Base-by-base conservation (phyloP, 2,113 vertebrate species). In the Excalfactoria chinensis region DNA sequence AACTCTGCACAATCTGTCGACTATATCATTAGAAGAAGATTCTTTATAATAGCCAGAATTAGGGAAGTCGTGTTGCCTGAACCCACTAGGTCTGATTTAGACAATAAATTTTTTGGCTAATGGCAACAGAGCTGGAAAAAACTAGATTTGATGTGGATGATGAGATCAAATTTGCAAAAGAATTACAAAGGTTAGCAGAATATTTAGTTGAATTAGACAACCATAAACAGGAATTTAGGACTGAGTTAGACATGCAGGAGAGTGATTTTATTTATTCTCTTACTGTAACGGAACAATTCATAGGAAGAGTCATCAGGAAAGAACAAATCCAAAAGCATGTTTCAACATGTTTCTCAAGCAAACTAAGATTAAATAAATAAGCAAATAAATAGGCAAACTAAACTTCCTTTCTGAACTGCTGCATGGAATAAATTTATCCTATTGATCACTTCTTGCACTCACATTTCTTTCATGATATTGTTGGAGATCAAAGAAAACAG, bases 101-200 rank as follows among this genome's bases (percentile, higher is more conserved):
- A 48, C 18, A 71, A n/a, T 9, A 30, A 88, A 40, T 26, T 55
- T 68, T 89, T 34, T 66, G 30, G 13, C 8, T 89, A 82, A 68
- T 64, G 67, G 22, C 20, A 68, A 60, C 11, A 64, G 63, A 85
- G 4, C 3, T 87, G 10, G 16, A 37, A 48, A 66, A 41, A 66
- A 51, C 8, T 71, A 56, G 25, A 60, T 43, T 85, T 44, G 63
- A 53, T 6, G 70, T 53, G 30, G 43, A 72, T 87, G 53, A 43
- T 64, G 22, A 7, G 11, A 64, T 59, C 28, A 26, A 78, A 87
- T 78, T 68, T 93, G 34, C 34, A 25, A 28, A 9, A 63, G 34
- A 78, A 37, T 12, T 84, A 35, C 43, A 48, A 17, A 83, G 30
- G 68, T 78, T 64, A 87, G 32, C 78, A 26, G 25, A 87, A 82